Evolutionary conservation across 2,113 vertebrate species (phyloP), one percentile per base, ranked within the genome.

Genomic region (Ursus arctos): DNA sequence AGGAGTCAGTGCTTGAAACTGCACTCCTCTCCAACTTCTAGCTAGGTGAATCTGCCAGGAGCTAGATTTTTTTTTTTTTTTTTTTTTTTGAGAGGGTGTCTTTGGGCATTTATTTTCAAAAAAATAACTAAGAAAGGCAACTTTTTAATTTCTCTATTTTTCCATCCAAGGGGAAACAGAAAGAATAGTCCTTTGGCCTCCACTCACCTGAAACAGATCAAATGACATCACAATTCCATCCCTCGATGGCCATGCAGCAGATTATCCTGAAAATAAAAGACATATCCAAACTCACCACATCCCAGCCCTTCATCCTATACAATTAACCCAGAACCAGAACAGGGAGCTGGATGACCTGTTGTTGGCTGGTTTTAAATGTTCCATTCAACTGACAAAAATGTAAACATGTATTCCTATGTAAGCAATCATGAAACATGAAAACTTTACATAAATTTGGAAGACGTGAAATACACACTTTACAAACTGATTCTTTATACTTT

Each of bases 161-260:
- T 67, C 69, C 80, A 43, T 4, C 18, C 21, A 6, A 84, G 4
- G 74, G 33, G 33, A 88, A 49, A 9, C 33, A 71, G 53, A 18
- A 71, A 9, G 15, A 59, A 24, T 0, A 43, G 2, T 49, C 47
- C 84, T 28, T 36, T 18, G 40, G 51, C 33, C 31, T 85, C 67
- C 33, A 94, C 90, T 97, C 86, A 97, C 96, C 87, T 90, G 93
- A 16, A 40, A 74, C 22, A 67, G 47, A 76, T 24, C 77, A 18
- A 9, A 24, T 14, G 40, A 77, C 18, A 4, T 67, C n/a, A 11
- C 4, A n/a, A 40, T n/a, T 26, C 65, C 59, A 47, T 16, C 67
- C 40, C 51, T 63, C 40, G n/a, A 22, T 4, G 14, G 2, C 59
- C 55, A 21, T 22, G 28, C n/a, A 40, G 84, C 18, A 65, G 82